phyloP scores from a whole-genome alignment of 2,797 vertebrate species.

The Parambassis ranga region DNA sequence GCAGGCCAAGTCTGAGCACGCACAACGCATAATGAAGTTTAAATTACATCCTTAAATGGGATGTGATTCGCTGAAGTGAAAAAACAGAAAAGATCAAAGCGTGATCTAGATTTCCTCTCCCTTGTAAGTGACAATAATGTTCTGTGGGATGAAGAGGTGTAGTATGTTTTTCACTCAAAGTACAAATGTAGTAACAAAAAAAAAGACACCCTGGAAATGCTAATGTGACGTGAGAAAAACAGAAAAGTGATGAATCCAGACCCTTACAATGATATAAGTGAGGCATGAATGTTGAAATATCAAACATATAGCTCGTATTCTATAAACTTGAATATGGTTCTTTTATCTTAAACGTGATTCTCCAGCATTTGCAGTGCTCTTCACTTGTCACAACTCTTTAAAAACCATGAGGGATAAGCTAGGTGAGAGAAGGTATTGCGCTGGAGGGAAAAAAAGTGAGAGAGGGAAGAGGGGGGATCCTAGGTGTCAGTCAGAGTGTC shows the following conservation, averaged over 20 bases:
- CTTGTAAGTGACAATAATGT: conserved; percentile 62
- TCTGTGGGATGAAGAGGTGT: conserved; percentile 42
- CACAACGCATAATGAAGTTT: conserved; percentile 73
- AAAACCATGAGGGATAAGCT: conserved; percentile 32
- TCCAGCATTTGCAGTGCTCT: conserved; percentile 55
- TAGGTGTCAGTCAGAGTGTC: conserved; percentile 79
- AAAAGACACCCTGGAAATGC: background rate
- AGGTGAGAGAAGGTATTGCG: conserved; percentile 57
- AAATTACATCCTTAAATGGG: conserved; percentile 76
- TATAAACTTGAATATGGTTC: background rate
- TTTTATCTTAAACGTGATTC: conserved; percentile 32
- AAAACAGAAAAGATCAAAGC: conserved; percentile 75
- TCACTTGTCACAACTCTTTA: conserved; percentile 66
- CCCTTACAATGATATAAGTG: too few relatives aligned
- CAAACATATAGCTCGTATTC: conserved; percentile 31
- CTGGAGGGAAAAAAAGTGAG: conserved; percentile 46
- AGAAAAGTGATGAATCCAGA: too few relatives aligned
- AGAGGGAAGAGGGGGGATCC: conserved; percentile 53
- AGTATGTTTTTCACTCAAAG: conserved; percentile 33
- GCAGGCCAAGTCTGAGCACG: conserved; percentile 66
- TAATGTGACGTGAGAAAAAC: conserved; percentile 10
- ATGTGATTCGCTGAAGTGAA: conserved; percentile 63
- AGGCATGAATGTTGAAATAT: too few relatives aligned
- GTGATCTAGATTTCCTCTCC: conserved; percentile 67
- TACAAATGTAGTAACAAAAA: conserved; percentile 32